Conservation (phyloP, 2,888 invertebrate species). For the Lacanobia wlatinum region DNA sequence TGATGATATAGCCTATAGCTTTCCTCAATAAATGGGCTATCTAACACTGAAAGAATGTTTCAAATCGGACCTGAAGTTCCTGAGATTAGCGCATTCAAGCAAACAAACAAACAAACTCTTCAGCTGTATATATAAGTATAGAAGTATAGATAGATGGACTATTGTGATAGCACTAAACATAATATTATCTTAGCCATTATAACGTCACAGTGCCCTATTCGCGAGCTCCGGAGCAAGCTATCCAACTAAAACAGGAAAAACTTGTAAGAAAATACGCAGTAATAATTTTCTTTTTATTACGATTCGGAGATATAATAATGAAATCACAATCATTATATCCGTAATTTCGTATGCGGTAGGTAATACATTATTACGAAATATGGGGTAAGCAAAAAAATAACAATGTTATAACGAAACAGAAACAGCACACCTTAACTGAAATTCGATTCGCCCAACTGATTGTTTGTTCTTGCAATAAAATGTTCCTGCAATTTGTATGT, state of each 20-base stretch:
- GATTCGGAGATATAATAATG: constrained; percentile 54
- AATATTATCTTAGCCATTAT: constrained; percentile 41
- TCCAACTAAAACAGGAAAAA: constrained; percentile 52
- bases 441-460: constrained; percentile 56
- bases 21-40: too few relatives aligned
- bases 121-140: too few relatives aligned
- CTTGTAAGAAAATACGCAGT: constrained; percentile 27
- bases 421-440: constrained; percentile 58
- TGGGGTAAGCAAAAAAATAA: constrained; percentile 60
- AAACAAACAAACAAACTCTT: too few relatives aligned
- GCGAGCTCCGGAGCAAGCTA: constrained; percentile 7
- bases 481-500: constrained; percentile 54
- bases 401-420: constrained; percentile 57
- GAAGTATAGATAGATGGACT: constrained; percentile 17
- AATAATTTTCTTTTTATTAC: constrained; percentile 51
- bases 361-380: constrained; percentile 56
- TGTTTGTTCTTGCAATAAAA: constrained; percentile 60
- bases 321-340: constrained; percentile 50
- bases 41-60: too few relatives aligned
- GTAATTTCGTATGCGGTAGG: constrained; percentile 60
- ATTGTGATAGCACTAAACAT: constrained; percentile 36
- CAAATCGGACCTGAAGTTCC: too few relatives aligned
- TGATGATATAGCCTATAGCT: too few relatives aligned
- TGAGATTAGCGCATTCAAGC: too few relatives aligned
- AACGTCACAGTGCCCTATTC: constrained; percentile 15